Conservation (phyloP, 2,113 vertebrate species). For the Chlamydotis undulata region DNA sequence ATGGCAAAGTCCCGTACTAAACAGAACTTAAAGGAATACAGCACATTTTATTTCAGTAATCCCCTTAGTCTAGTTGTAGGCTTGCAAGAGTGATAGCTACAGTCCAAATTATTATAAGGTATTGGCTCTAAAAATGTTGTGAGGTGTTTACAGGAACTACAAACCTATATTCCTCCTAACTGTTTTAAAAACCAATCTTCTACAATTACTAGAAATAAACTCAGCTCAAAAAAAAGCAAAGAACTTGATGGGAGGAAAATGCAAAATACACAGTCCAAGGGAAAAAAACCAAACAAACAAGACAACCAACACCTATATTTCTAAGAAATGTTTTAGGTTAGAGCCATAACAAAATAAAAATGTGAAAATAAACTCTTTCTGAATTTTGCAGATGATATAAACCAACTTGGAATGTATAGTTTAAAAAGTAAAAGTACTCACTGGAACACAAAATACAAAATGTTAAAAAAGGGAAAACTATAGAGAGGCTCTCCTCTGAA, state of each 20-base stretch:
- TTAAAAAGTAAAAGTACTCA: neutral
- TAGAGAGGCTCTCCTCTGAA: neutral
- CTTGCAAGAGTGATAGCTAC: neutral
- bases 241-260: neutral
- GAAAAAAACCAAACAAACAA: neutral
- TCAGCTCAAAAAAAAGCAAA: neutral
- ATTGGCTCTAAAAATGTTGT: neutral
- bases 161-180: neutral
- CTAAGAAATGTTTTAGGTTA: neutral
- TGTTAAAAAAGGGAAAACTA: neutral
- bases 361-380: neutral
- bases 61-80: neutral
- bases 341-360: neutral
- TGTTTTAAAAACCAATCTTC: accelerated
- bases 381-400: neutral
- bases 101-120: neutral
- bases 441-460: neutral
- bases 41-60: neutral
- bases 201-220: neutral
- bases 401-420: neutral
- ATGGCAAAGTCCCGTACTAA: neutral
- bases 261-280: neutral
- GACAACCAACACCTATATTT: neutral
- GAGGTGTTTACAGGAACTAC: neutral
- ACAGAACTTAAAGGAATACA: neutral